Conservation (phyloP, 2,113 vertebrate species). For the Ceratotherium simum region DNA sequence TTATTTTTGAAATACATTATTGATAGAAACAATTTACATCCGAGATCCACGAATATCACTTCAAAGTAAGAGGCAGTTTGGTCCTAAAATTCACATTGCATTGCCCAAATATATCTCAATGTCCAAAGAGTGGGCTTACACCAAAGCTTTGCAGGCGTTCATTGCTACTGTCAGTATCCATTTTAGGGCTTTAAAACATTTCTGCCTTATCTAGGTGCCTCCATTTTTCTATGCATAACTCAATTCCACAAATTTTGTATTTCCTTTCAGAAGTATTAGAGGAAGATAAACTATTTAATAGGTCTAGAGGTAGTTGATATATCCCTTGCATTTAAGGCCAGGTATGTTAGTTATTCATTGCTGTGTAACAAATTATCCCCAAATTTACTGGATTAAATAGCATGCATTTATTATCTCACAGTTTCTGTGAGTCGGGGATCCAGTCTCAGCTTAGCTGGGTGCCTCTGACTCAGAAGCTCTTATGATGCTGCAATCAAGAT, state of each 20-base stretch:
- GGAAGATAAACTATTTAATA: not conserved
- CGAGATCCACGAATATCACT: not conserved
- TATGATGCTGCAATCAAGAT: not conserved
- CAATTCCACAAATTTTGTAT: not conserved
- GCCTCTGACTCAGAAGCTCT: not conserved
- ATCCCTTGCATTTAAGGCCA: not conserved
- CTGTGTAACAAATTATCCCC: not conserved
- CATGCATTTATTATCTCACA: not conserved
- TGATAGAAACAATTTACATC: not conserved
- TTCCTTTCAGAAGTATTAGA: not conserved
- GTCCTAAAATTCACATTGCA: not conserved
- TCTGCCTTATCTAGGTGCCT: not conserved
- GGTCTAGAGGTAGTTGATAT: not conserved
- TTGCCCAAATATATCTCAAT: not conserved
- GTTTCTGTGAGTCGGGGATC: not conserved
- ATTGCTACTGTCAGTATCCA: not conserved
- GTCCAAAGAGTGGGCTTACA: not conserved
- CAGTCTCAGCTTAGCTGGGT: not conserved
- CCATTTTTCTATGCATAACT: not conserved
- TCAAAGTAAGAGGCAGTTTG: not conserved
- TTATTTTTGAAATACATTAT: not conserved
- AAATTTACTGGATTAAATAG: not conserved
- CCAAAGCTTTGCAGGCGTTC: not conserved
- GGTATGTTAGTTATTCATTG: not conserved
- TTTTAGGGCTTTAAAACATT: not conserved